phyloP scores from a whole-genome alignment of 2,888 invertebrate genomes.

The Phaonia tiefii region DNA sequence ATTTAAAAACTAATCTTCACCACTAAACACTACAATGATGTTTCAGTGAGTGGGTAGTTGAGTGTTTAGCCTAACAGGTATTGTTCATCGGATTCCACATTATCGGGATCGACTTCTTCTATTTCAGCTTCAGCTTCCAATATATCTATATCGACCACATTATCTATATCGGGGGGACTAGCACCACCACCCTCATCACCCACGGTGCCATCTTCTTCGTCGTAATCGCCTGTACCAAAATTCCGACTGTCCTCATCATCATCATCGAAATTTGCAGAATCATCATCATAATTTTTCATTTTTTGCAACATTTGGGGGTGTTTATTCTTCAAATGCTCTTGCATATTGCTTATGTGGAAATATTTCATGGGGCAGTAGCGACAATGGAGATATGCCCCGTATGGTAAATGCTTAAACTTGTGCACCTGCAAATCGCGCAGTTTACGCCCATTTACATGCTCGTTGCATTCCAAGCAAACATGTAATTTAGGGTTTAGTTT shows the following conservation, averaged over 20 bases:
- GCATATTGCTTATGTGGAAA: conserved; percentile 72
- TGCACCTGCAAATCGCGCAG: conserved; percentile 73
- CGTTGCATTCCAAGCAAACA: conserved; percentile 73
- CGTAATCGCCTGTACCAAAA: conserved; percentile 6
- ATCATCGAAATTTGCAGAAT: conserved; percentile 43
- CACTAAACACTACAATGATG: neutral
- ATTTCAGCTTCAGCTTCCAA: conserved; percentile 63
- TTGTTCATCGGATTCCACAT: conserved; percentile 67
- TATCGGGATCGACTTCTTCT: conserved; percentile 64
- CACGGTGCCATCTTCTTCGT: conserved; percentile 10
- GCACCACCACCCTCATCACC: conserved; percentile 37
- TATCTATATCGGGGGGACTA: conserved; percentile 43
- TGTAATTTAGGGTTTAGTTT: conserved; percentile 71
- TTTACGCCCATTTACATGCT: conserved; percentile 73
- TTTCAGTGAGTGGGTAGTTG: neutral
- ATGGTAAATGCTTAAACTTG: conserved; percentile 75
- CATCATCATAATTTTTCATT: conserved; percentile 57
- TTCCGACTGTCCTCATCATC: conserved; percentile 40
- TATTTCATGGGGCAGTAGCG: conserved; percentile 71
- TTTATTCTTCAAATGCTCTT: conserved; percentile 72
- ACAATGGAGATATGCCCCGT: conserved; percentile 74
- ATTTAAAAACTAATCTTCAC: neutral
- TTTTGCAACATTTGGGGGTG: conserved; percentile 70
- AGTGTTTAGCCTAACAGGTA: conserved; percentile 66
- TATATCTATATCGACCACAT: conserved; percentile 56